A percentile compares a stretch with the other conserved stretches of the same genome.
phyloP scores from a whole-genome alignment of 2,888 invertebrate species.

The Trachelus stipa region DNA sequence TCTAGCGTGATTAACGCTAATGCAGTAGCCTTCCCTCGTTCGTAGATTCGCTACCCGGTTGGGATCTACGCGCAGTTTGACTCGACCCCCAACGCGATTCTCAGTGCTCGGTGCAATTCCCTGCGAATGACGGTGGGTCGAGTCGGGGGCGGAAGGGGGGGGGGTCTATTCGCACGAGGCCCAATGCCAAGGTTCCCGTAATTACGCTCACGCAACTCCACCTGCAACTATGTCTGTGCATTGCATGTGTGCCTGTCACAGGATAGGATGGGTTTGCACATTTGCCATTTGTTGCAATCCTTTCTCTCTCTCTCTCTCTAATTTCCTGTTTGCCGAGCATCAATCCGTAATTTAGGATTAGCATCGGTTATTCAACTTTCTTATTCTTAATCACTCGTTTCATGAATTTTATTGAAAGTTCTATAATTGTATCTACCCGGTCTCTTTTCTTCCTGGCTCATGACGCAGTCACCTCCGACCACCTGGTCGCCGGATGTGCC shows the following conservation, averaged over 20 bases:
- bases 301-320: not conserved
- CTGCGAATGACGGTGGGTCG: not conserved
- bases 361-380: too few species aligned
- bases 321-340: too few species aligned
- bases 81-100: slow-evolving; percentile 9
- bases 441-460: not conserved
- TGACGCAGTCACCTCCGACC: not conserved
- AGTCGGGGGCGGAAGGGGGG: not conserved
- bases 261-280: not conserved
- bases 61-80: slow-evolving; percentile 38
- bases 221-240: not conserved
- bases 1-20: slow-evolving; percentile 10
- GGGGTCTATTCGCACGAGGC: slow-evolving; percentile 10
- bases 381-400: too few species aligned
- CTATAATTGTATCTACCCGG: not conserved
- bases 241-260: not conserved
- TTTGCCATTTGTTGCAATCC: not conserved
- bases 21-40: slow-evolving; percentile 9
- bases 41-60: slow-evolving; percentile 11
- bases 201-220: slow-evolving; percentile 33
- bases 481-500: not conserved
- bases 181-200: slow-evolving; percentile 38
- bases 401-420: not conserved
- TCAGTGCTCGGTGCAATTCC: not conserved
- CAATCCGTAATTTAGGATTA: too few species aligned